These are phyloP conservation scores for Hucho hucho DNA, from an alignment of 2,113 vertebrate genomes.

Conservation along the genomic window DNA sequence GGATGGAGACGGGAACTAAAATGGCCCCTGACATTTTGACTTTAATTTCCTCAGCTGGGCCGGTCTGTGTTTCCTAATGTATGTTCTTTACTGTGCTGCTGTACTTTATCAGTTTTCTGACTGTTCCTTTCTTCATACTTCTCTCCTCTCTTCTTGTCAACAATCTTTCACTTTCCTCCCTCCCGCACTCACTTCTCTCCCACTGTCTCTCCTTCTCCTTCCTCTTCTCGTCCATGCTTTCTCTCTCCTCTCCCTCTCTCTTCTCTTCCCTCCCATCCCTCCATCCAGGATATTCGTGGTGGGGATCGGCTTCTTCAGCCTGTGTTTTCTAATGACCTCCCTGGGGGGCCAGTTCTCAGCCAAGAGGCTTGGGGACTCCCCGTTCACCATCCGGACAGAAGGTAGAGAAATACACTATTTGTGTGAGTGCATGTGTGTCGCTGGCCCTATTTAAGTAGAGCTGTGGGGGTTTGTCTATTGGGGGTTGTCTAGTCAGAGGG, in stretches of 20 bases:
- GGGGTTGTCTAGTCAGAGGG: background rate
- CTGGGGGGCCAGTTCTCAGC: conserved; percentile 95
- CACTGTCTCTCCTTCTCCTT: background rate
- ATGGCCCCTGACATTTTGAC: background rate
- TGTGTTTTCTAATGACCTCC: conserved; percentile 98
- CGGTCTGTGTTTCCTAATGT: conserved; percentile 22
- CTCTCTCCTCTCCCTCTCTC: conserved; percentile 21
- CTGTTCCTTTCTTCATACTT: background rate
- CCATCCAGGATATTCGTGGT: conserved; percentile 91
- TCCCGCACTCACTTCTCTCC: background rate
- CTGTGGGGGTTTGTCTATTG: background rate
- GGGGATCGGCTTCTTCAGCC: conserved; percentile 96
- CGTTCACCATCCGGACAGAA: conserved; percentile 96
- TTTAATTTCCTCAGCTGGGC: background rate
- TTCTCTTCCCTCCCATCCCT: conserved; percentile 29
- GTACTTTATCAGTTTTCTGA: background rate
- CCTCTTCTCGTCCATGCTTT: background rate
- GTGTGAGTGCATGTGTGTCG: conserved; percentile 15
- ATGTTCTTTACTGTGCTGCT: conserved; percentile 1
- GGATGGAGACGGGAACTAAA: background rate
- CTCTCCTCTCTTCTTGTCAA: background rate
- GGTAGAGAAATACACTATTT: conserved; percentile 71
- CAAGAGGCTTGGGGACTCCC: conserved; percentile 90
- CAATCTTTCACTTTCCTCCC: background rate
- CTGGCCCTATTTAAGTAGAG: background rate